Base-by-base conservation (phyloP, 2,797 vertebrate species). In the Urocyon cinereoargenteus region DNA sequence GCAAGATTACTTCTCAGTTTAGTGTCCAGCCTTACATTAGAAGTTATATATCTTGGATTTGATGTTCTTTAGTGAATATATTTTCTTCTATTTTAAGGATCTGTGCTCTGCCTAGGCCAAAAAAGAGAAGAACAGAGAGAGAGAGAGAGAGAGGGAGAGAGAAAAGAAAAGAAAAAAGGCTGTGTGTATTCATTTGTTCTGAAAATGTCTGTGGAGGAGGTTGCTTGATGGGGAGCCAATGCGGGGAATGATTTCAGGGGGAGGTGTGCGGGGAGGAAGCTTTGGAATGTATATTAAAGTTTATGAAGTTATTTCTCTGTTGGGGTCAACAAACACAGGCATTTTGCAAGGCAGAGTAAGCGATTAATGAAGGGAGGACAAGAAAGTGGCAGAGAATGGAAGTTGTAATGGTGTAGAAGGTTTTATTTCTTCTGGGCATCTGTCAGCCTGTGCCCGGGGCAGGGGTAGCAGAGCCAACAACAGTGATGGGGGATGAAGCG, bases 1-100 rank as follows among this genome's bases (percentile, higher is more conserved):
- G 59, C 62, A 66, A 91, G 94, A 97, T 91, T 83, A 49, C 83
- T 96, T 96, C 84, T 87, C 95, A 85, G 85, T 89, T 91, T 97
- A 95, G 92, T 97, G 96, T 59, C 92, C 95, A 81, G 40, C 40
- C 81, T 94, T 86, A 77, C 78, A 82, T 75, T 51, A 34, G 31
- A 94, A 97, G 85, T 87, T 88, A 77, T 57, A 18, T 81, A 72
- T 97, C 96, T 97, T 97, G 92, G 84, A 86, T 94, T 94, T 86
- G 96, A 88, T 90, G 31, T 72, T 90, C 81, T 92, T 87, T 28
- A 82, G 77, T 36, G 78, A 92, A 96, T 94, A 45, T 73, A 97
- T 97, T 90, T 96, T 73, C 77, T 93, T 97, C 93, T 96, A 94
- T 96, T 93, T 77, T 98, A 93, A 68, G 90, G 91, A 86, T 95